A percentile compares a stretch with the other conserved stretches of the same genome.
phyloP scores from a whole-genome alignment of 2,888 invertebrate species.

The Chymomyza procnemis region DNA sequence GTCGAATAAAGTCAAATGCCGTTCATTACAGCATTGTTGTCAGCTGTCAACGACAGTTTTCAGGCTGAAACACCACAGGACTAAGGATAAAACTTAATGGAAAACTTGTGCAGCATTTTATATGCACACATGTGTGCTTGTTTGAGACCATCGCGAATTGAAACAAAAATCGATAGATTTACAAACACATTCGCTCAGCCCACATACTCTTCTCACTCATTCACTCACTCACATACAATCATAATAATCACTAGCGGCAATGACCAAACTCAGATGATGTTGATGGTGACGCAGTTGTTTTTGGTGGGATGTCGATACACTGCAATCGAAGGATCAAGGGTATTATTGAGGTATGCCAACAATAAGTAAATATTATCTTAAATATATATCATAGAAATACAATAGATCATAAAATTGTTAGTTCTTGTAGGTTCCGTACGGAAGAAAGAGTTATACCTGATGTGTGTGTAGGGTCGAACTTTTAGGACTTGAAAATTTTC shows the following conservation, averaged over 20 bases:
- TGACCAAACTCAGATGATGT: neutral
- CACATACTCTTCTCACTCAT: too few relatives aligned
- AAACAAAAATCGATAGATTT: neutral
- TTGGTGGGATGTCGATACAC: neutral
- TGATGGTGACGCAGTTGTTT: neutral
- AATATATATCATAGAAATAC: too few relatives aligned
- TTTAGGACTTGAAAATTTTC: too few relatives aligned
- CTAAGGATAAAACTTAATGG: neutral
- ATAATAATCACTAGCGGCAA: slow-evolving; percentile 7
- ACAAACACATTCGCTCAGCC: neutral
- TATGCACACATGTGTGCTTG: neutral
- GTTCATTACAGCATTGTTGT: neutral
- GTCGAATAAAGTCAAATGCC: neutral
- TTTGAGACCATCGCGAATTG: slow-evolving; percentile 4
- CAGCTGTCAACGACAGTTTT: neutral
- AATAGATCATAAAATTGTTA: too few relatives aligned
- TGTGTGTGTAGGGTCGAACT: too few relatives aligned
- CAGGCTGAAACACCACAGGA: neutral
- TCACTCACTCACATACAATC: slow-evolving; percentile 1
- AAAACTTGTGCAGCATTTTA: slow-evolving; percentile 43
- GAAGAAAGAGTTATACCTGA: too few relatives aligned
- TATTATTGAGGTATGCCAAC: neutral
- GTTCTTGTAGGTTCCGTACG: too few relatives aligned
- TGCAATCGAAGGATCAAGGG: neutral
- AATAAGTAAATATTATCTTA: too few relatives aligned